These are phyloP conservation scores for Notolepis coatsorum DNA, from an alignment of 2,797 vertebrate species.

Conservation along the genomic window DNA sequence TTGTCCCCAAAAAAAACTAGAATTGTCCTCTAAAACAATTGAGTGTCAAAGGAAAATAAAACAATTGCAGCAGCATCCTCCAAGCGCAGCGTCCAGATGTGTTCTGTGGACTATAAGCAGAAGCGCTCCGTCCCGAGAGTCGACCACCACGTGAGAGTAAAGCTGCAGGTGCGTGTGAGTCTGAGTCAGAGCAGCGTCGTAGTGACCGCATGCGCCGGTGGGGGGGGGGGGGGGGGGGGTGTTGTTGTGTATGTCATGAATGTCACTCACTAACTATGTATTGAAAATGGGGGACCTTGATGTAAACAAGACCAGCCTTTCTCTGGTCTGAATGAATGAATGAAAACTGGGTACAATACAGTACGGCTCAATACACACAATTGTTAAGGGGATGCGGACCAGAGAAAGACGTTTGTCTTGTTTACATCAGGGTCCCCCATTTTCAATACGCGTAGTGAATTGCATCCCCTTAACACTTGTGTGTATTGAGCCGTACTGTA, in stretches of 20 bases:
- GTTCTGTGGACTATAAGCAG: conserved; percentile 17
- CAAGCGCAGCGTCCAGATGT: conserved; percentile 12
- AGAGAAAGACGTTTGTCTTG: too few relatives aligned
- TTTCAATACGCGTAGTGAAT: too few relatives aligned
- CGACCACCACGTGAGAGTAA: conserved; percentile 11
- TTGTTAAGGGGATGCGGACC: too few relatives aligned
- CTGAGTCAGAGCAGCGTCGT: conserved; percentile 37
- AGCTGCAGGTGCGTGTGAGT: conserved; percentile 59
- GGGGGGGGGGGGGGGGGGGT: conserved; percentile 36
- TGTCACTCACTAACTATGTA: conserved; percentile 50
- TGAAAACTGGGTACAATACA: too few relatives aligned
- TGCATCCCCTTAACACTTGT: too few relatives aligned
- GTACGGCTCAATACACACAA: too few relatives aligned
- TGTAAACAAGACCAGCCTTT: background rate
- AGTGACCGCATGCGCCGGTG: conserved; percentile 37
- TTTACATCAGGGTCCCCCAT: too few relatives aligned
- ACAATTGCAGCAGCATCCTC: background rate
- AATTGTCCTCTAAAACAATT: conserved; percentile 7
- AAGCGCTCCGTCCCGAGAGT: conserved; percentile 12
- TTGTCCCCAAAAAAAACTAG: background rate
- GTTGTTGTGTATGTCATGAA: conserved; percentile 63
- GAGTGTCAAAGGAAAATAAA: background rate
- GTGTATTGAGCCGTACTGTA: too few relatives aligned
- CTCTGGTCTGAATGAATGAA: too few relatives aligned
- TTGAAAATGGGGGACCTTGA: conserved; percentile 34